These are phyloP conservation scores for Pristiophorus japonicus DNA, from an alignment of 2,113 vertebrate species.

Conservation along the genomic window DNA sequence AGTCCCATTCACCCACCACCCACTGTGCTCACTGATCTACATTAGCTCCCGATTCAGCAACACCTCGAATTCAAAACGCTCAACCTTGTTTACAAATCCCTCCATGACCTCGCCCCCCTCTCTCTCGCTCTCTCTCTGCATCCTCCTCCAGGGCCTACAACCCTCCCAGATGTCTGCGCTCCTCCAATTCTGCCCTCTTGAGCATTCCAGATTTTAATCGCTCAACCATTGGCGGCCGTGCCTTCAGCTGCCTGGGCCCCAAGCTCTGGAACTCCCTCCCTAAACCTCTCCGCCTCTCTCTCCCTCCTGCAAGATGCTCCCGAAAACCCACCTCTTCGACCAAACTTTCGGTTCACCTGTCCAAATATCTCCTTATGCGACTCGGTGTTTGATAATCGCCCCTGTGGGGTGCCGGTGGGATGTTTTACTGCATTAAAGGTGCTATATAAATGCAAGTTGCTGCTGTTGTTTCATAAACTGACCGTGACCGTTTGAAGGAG, in stretches of 20 bases:
- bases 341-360: neutral
- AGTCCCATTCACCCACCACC: too few relatives aligned
- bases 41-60: too few relatives aligned
- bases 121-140: neutral
- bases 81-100: too few relatives aligned
- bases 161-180: neutral
- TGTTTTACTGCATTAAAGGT: neutral
- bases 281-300: too few relatives aligned
- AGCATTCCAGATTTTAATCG: neutral
- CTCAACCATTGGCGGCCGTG: neutral
- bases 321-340: neutral
- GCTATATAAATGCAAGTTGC: neutral
- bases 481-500: slow-evolving; percentile 38
- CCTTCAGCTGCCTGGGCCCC: neutral
- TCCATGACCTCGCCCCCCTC: too few relatives aligned
- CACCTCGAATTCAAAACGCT: too few relatives aligned
- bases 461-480: neutral
- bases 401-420: neutral
- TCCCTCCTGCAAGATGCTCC: neutral
- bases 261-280: neutral
- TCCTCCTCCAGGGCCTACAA: too few relatives aligned
- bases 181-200: neutral
- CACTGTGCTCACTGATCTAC: too few relatives aligned
- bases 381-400: neutral
- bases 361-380: neutral